phyloP scores from a whole-genome alignment of 2,888 invertebrate species.

The Quadroppia sp. region DNA sequence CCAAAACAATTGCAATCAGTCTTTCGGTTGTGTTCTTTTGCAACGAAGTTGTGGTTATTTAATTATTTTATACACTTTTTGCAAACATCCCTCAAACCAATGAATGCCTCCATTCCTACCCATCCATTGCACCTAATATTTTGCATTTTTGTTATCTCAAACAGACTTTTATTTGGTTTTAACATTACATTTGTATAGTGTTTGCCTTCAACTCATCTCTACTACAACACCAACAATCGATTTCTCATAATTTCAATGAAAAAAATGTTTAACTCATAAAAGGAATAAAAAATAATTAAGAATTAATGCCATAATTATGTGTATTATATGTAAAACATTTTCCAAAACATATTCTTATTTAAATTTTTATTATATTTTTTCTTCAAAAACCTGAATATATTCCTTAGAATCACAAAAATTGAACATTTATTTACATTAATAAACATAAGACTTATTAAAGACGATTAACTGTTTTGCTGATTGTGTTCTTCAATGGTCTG shows the following conservation, averaged over 20 bases:
- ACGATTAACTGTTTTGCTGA: not conserved
- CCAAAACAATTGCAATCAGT: conserved; percentile 13
- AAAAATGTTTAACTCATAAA: not conserved
- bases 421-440: not conserved
- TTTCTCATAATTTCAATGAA: conserved; percentile 13
- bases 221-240: not conserved
- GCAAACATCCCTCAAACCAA: not conserved
- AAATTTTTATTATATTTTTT: not conserved
- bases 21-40: not conserved
- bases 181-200: not conserved
- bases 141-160: conserved; percentile 31
- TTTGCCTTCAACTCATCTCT: not conserved
- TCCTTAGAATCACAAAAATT: not conserved
- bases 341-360: no score
- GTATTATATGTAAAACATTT: no score
- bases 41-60: conserved; percentile 16
- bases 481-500: not conserved
- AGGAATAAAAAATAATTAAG: not conserved
- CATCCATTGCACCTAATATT: not conserved
- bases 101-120: not conserved
- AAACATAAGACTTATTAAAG: not conserved
- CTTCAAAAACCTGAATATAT: not conserved
- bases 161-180: conserved; percentile 25
- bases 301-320: no score
- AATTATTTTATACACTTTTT: conserved; percentile 34